Conservation (phyloP, 2,888 invertebrate species). For the Cryptus armator region DNA sequence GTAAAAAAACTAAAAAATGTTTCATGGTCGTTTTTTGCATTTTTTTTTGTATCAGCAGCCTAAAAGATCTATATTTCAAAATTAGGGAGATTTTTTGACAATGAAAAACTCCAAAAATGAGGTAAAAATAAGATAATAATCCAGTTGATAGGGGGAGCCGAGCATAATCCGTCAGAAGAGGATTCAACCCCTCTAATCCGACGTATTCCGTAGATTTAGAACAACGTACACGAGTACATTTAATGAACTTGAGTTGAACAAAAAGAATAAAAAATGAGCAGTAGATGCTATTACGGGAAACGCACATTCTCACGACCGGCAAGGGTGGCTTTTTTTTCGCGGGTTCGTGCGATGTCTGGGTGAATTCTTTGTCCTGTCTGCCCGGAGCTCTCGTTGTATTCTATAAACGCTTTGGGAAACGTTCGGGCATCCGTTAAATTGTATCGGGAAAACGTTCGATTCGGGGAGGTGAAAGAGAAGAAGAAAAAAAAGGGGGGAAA, state of each 20-base stretch:
- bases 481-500: conserved; percentile 17
- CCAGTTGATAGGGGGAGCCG: neutral
- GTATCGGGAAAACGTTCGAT: conserved; percentile 76
- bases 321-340: neutral
- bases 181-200: neutral
- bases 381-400: conserved; percentile 48
- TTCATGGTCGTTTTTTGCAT: no score
- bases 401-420: conserved; percentile 65
- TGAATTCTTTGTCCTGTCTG: conserved; percentile 50
- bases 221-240: neutral
- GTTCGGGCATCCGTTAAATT: conserved; percentile 76
- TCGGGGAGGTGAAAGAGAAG: conserved; percentile 45
- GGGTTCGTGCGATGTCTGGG: conserved; percentile 26
- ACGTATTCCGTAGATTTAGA: neutral
- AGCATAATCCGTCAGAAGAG: neutral
- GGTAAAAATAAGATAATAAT: neutral
- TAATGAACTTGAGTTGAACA: neutral
- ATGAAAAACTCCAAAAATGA: neutral
- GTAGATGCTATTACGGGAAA: neutral
- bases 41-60: no score
- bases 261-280: neutral
- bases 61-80: no score
- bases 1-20: no score
- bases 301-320: neutral
- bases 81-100: no score